Evolutionary conservation across 2,888 invertebrate genomes (phyloP).

Genomic region (Tenthredo livida): DNA sequence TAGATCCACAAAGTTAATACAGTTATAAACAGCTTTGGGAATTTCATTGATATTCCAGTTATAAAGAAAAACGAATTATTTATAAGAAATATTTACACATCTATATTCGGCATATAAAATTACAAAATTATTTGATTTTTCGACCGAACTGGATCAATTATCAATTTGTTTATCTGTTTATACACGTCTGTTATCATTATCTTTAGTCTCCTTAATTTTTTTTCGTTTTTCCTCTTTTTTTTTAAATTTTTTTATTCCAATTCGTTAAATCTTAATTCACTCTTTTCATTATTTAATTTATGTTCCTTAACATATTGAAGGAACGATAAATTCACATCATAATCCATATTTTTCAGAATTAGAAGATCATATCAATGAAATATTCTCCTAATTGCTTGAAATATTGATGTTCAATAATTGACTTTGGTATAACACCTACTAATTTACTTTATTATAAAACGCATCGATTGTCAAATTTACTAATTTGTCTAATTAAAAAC

Average conservation of each 20-base stretch:
- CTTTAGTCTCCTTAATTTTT: slow-evolving; percentile 21
- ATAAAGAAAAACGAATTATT: slow-evolving; percentile 1
- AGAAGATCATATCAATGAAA: background rate
- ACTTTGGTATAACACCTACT: background rate
- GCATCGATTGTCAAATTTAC: background rate
- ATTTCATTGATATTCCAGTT: slow-evolving; percentile 6
- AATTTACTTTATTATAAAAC: background rate
- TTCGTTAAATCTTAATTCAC: background rate
- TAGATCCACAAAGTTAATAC: slow-evolving; percentile 44
- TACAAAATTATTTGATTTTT: background rate
- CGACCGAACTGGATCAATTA: background rate
- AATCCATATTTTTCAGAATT: background rate
- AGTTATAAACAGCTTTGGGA: background rate
- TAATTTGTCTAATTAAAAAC: background rate
- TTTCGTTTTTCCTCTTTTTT: background rate
- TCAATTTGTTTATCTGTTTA: background rate
- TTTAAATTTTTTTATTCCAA: too few relatives aligned
- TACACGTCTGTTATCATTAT: slow-evolving; percentile 9
- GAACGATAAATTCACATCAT: background rate
- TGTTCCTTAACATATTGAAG: slow-evolving; percentile 17
- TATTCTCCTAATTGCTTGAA: background rate
- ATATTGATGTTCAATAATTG: slow-evolving; percentile 2
- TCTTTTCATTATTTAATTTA: background rate
- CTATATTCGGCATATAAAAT: background rate
- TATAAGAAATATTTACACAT: slow-evolving; percentile 43